Evolutionary conservation across 1,140 invertebrate genomes (phyloP).

Genomic region (Drosophila subpulchrella): DNA sequence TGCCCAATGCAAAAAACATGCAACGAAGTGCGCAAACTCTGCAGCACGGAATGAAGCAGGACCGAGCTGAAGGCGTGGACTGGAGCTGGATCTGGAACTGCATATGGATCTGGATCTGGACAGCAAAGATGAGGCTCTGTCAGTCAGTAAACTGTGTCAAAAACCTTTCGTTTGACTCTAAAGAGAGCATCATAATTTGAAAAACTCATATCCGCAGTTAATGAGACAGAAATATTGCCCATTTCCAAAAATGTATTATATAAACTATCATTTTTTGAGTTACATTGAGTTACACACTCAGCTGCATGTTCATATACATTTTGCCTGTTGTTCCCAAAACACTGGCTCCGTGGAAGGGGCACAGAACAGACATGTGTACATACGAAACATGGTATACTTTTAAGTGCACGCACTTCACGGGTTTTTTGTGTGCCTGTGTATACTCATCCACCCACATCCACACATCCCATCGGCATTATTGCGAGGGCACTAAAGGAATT

Average conservation of each 20-base stretch:
- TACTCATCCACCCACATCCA: slow-evolving; percentile 14
- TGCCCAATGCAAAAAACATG: slow-evolving; percentile 22
- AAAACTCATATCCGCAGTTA: neutral
- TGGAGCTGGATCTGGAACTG: slow-evolving; percentile 13
- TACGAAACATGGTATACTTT: slow-evolving; percentile 25
- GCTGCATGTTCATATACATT: slow-evolving; percentile 7
- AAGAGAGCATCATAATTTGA: neutral
- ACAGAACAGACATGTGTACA: slow-evolving; percentile 5
- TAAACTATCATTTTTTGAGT: neutral
- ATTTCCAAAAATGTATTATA: neutral
- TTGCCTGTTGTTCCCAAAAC: slow-evolving; percentile 25
- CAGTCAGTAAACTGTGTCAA: neutral
- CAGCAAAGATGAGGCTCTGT: neutral
- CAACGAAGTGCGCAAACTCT: slow-evolving; percentile 34
- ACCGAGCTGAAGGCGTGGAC: slow-evolving; percentile 27
- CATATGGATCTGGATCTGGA: slow-evolving; percentile 7
- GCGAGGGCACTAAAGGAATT: slow-evolving; percentile 38
- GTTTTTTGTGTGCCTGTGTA: slow-evolving; percentile 11
- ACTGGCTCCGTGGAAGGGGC: neutral
- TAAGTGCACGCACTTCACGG: slow-evolving; percentile 22
- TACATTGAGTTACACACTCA: neutral
- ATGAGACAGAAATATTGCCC: neutral
- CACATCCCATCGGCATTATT: slow-evolving; percentile 23
- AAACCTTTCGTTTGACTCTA: neutral
- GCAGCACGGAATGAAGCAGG: slow-evolving; percentile 9